These are phyloP conservation scores for Zenarchopterus dispar DNA, from an alignment of 2,797 vertebrate genomes.

Conservation along the genomic window DNA sequence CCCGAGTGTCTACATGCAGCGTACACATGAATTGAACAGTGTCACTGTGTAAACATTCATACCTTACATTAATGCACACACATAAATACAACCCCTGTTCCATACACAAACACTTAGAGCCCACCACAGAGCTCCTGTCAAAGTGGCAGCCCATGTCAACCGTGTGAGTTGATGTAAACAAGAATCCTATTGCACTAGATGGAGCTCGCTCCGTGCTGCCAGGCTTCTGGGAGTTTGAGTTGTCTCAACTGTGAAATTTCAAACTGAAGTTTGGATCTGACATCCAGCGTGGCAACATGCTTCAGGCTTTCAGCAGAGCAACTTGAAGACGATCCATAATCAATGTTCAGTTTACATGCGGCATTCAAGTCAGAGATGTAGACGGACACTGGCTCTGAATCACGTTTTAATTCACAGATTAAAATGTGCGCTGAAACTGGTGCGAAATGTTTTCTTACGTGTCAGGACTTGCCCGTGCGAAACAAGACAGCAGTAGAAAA, in stretches of 20 bases:
- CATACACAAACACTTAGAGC: conserved; percentile 21
- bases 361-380: too few relatives aligned
- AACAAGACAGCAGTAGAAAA: neutral
- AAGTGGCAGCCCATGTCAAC: conserved; percentile 55
- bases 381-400: too few relatives aligned
- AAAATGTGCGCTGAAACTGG: too few relatives aligned
- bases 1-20: conserved; percentile 23
- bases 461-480: neutral
- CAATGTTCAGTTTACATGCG: neutral
- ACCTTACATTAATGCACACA: conserved; percentile 35
- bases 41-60: conserved; percentile 37
- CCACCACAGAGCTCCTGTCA: conserved; percentile 42
- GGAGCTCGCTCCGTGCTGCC: conserved; percentile 6
- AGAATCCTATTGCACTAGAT: conserved; percentile 37
- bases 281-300: conserved; percentile 7
- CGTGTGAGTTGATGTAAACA: conserved; percentile 58
- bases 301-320: conserved; percentile 17
- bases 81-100: conserved; percentile 33
- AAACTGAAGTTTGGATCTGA: conserved; percentile 25
- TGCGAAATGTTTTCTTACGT: neutral
- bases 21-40: conserved; percentile 18
- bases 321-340: neutral
- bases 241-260: conserved; percentile 37
- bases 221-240: conserved; percentile 20
- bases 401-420: too few relatives aligned